Percentiles rank a stretch among this genome's conserved stretches.
Conservation (phyloP, 1,140 invertebrate genomes). For the Drosophila melanogaster region DNA sequence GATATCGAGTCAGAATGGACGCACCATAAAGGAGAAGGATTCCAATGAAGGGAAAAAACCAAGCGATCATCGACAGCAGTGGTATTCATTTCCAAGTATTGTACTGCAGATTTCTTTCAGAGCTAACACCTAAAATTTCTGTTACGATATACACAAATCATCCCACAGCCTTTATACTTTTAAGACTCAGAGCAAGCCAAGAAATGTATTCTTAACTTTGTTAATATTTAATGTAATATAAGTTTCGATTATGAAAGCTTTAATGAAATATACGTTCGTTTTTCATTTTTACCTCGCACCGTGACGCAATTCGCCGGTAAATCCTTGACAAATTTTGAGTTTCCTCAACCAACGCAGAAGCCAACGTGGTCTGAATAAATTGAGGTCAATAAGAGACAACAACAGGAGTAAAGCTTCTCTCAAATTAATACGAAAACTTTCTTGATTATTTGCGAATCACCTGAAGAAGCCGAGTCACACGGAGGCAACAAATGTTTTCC, state of each 20-base stretch:
- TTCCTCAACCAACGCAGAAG: conserved; percentile 13
- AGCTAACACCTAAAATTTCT: too few relatives aligned
- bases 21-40: conserved; percentile 11
- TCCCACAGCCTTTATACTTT: too few relatives aligned
- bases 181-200: too few relatives aligned
- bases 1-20: conserved; percentile 21
- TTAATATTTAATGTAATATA: too few relatives aligned
- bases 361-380: conserved; percentile 75
- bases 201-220: too few relatives aligned
- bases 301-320: not conserved
- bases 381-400: conserved; percentile 49
- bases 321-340: conserved; percentile 25
- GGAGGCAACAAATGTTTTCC: conserved; percentile 62
- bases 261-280: too few relatives aligned
- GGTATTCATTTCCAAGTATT: not conserved
- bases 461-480: conserved; percentile 34
- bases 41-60: conserved; percentile 7
- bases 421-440: conserved; percentile 81
- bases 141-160: too few relatives aligned
- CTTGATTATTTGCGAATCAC: conserved; percentile 82
- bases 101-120: not conserved
- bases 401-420: conserved; percentile 26
- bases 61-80: too few relatives aligned
- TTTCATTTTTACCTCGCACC: not conserved
- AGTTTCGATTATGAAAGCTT: too few relatives aligned